Conservation (phyloP, 2,888 invertebrate species). For the Invenusta paracnida region DNA sequence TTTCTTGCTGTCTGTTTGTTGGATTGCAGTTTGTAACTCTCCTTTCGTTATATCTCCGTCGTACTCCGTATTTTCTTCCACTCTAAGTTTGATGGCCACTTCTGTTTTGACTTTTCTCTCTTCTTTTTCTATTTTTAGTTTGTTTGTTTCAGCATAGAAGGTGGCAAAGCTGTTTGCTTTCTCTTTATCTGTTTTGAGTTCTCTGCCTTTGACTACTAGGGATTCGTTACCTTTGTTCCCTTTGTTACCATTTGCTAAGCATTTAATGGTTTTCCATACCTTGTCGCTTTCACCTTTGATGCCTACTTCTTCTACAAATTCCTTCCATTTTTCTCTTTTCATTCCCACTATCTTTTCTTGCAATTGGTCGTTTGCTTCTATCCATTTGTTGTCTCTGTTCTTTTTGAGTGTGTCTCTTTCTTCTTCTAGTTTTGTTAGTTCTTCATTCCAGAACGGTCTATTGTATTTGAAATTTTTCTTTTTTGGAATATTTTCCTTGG, state of each 20-base stretch:
- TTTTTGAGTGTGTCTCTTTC: conserved; percentile 16
- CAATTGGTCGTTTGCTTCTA: not conserved
- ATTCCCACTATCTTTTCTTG: not conserved
- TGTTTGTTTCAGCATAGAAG: too few species aligned
- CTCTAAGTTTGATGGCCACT: too few species aligned
- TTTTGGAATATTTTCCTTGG: not conserved
- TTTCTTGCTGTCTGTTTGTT: too few species aligned
- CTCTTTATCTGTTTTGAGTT: conserved; percentile 4
- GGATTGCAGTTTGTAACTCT: too few species aligned
- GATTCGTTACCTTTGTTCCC: not conserved
- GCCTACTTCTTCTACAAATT: not conserved
- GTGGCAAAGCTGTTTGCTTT: conserved; percentile 20
- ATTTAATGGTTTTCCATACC: too few species aligned
- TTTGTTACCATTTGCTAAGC: too few species aligned
- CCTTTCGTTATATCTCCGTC: too few species aligned
- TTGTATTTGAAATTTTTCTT: not conserved
- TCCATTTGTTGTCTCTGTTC: not conserved
- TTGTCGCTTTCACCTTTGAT: not conserved
- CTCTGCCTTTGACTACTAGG: not conserved
- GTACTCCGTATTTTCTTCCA: too few species aligned
- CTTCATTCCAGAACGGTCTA: conserved; percentile 17
- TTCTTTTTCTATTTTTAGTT: too few species aligned
- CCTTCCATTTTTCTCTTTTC: conserved; percentile 2
- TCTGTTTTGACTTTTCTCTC: too few species aligned
- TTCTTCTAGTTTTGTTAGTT: not conserved